These are phyloP conservation scores for Platynereis dumerilii DNA, from an alignment of 2,888 invertebrate species.

Conservation along the genomic window DNA sequence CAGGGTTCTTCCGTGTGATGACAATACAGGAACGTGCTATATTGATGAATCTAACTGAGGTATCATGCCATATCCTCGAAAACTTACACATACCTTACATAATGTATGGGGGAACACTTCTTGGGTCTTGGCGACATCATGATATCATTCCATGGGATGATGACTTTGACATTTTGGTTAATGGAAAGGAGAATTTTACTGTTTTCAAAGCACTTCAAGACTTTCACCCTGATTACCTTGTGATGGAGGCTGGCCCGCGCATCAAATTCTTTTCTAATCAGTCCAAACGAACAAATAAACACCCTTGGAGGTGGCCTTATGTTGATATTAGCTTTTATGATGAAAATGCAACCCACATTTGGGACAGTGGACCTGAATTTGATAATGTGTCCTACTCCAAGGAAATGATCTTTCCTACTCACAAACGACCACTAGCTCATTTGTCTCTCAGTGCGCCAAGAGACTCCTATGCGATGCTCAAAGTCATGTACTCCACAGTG, in stretches of 20 bases:
- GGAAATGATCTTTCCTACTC: slow-evolving; percentile 10
- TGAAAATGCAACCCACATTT: slow-evolving; percentile 7
- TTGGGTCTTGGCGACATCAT: slow-evolving; percentile 3
- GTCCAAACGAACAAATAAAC: not conserved
- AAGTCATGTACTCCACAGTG: slow-evolving; percentile 28
- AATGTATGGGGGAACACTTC: slow-evolving; percentile 4
- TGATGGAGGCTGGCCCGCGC: not conserved
- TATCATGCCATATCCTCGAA: too few relatives aligned
- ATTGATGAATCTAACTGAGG: too few relatives aligned
- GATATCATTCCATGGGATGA: slow-evolving; percentile 8
- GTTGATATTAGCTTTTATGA: not conserved
- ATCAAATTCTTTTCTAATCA: slow-evolving; percentile 1
- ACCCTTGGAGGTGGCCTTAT: slow-evolving; percentile 3
- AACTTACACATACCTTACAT: not conserved
- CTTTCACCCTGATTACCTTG: not conserved
- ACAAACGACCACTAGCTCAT: slow-evolving; percentile 34
- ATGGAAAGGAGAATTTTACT: not conserved
- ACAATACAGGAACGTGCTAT: too few relatives aligned
- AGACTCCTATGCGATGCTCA: slow-evolving; percentile 32
- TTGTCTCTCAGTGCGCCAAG: slow-evolving; percentile 32
- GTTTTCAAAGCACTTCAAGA: not conserved
- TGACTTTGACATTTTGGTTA: slow-evolving; percentile 3
- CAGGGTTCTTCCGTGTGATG: too few relatives aligned
- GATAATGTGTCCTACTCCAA: not conserved
- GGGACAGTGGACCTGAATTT: slow-evolving; percentile 7